Conservation (phyloP, 2,113 vertebrate genomes). For the Epinephelus lanceolatus region DNA sequence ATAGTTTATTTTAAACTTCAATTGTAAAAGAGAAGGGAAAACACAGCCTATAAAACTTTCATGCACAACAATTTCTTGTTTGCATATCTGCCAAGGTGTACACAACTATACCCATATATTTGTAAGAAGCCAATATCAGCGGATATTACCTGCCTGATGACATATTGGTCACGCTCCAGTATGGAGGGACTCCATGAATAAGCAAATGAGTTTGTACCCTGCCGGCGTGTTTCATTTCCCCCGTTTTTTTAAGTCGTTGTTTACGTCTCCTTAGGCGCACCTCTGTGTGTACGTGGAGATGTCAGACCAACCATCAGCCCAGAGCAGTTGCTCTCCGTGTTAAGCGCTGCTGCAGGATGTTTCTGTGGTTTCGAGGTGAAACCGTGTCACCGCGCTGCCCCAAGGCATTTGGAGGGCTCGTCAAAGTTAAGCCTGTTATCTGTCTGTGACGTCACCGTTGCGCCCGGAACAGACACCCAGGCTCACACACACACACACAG, state of each 20-base stretch:
- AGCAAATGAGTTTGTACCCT: conserved; percentile 25
- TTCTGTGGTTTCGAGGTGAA: conserved; percentile 63
- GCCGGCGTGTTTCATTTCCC: not conserved
- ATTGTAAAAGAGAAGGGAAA: not conserved
- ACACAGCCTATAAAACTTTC: not conserved
- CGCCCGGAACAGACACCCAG: not conserved
- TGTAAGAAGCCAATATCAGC: not conserved
- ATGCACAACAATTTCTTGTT: not conserved
- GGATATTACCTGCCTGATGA: conserved; percentile 1
- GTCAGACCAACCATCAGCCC: conserved; percentile 45
- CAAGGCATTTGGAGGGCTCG: conserved; percentile 37
- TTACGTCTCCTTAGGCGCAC: conserved; percentile 4
- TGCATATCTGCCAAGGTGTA: not conserved
- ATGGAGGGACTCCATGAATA: conserved; percentile 17
- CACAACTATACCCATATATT: not conserved
- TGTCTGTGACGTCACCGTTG: conserved; percentile 56
- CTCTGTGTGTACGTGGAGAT: conserved; percentile 17
- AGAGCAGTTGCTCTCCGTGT: conserved; percentile 32
- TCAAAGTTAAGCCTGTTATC: conserved; percentile 71
- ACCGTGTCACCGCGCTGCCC: conserved; percentile 61
- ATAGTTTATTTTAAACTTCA: not conserved
- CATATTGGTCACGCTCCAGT: not conserved
- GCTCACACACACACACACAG: conserved; percentile 11
- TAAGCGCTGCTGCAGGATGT: conserved; percentile 52
- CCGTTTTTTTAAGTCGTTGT: conserved; percentile 13